phyloP scores from a whole-genome alignment of 2,888 invertebrate species.

The Gymnoscelis rufifasciata region DNA sequence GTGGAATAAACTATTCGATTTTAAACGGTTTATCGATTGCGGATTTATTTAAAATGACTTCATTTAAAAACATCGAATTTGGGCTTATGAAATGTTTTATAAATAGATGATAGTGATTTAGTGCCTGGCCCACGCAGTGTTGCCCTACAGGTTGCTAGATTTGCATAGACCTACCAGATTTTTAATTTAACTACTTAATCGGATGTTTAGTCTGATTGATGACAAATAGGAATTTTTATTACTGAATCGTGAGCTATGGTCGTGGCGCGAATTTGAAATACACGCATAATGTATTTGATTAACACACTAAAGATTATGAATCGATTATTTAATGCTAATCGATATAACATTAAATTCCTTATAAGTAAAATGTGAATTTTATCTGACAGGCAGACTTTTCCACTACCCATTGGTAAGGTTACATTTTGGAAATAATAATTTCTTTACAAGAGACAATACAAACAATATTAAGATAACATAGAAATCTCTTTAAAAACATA shows the following conservation, averaged over 20 bases:
- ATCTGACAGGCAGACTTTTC: no score
- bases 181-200: background rate
- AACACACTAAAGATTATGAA: background rate
- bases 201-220: conserved; percentile 3
- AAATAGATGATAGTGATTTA: conserved; percentile 15
- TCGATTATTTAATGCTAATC: conserved; percentile 1
- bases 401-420: no score
- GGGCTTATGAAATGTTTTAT: conserved; percentile 8
- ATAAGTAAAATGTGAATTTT: background rate
- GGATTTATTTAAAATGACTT: conserved; percentile 26
- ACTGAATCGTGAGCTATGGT: background rate
- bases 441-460: no score
- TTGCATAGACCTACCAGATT: background rate
- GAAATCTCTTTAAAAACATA: no score
- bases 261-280: background rate
- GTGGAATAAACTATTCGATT: conserved; percentile 30
- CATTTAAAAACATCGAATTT: conserved; percentile 28
- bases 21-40: conserved; percentile 27
- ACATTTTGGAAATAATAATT: no score
- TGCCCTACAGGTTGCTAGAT: background rate
- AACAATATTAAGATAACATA: no score
- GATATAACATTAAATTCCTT: background rate
- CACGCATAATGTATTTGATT: conserved; percentile 1
- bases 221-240: conserved; percentile 3
- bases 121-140: conserved; percentile 8